Conservation (phyloP, 2,888 invertebrate genomes). For the Pterostichus niger region DNA sequence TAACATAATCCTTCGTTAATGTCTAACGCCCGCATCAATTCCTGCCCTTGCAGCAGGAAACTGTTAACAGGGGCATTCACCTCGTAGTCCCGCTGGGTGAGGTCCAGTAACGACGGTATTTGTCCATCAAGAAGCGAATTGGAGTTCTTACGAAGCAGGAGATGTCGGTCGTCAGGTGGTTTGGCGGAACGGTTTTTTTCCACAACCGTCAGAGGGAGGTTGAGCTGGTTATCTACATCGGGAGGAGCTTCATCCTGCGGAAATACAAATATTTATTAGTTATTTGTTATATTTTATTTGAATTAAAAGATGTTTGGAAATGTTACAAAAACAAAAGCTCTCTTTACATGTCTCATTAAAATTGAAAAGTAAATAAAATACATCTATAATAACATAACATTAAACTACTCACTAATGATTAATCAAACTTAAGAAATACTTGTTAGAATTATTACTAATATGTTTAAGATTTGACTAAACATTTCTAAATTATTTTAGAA, state of each 20-base stretch:
- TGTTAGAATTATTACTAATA: not conserved
- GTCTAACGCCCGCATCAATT: conserved; percentile 78
- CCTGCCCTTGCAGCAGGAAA: conserved; percentile 77
- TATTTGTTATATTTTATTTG: not conserved
- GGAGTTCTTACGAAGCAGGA: conserved; percentile 74
- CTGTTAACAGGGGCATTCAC: conserved; percentile 79
- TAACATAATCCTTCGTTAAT: conserved; percentile 69
- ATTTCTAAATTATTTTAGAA: no score
- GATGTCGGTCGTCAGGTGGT: conserved; percentile 67
- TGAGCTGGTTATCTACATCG: conserved; percentile 1
- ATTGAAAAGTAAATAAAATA: not conserved
- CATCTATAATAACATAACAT: not conserved
- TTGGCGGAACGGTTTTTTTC: conserved; percentile 67
- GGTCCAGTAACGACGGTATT: conserved; percentile 77
- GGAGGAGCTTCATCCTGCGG: conserved; percentile 56
- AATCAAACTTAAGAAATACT: not conserved
- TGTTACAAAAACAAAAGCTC: conserved; percentile 3
- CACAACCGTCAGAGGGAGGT: conserved; percentile 56
- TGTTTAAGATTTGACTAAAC: no score
- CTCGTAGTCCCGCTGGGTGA: conserved; percentile 79
- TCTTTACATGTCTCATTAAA: not conserved
- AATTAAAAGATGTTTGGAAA: not conserved
- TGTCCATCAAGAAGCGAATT: conserved; percentile 75
- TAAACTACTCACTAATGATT: no score
- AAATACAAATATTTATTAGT: conserved; percentile 51